Base-by-base conservation (phyloP, 2,797 vertebrate species). In the Limosa lapponica region DNA sequence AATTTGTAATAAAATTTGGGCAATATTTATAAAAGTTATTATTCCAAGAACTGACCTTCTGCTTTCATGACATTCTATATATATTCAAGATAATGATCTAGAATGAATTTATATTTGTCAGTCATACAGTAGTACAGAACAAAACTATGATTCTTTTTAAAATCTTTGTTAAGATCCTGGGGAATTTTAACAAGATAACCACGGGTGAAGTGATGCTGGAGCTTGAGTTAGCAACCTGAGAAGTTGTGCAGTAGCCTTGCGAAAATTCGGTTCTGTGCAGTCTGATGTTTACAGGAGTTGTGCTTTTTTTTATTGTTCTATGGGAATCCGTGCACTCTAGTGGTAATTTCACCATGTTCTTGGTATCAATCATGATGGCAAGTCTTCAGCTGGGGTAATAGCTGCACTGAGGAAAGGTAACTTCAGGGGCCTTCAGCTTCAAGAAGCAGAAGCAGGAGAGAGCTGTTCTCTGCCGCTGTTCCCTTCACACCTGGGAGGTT, bases 191-290 rank as follows among this genome's bases (percentile, higher is more conserved):
- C 3, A 41, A 23, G 16, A 18, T 34, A 70, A 69, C 12, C 6
- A 12, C 1, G 0, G 16, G 7, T 32, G 39, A 59, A 51, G 19
- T 20, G 39, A 36, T 48, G 6, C 54, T 27, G 64, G 30, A 58
- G 51, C 65, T 70, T 25, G 37, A 34, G 28, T 49, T 24, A 61
- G 37, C 37, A 49, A n/a, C 32, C 18, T 43, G 27, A 37, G 22
- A 64, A 34, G 34, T 34, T 58, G 10, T 44, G n/a, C 41, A 28
- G 23, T 43, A 58, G 39, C 30, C 17, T 72, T 32, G 22, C 3
- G 1, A 65, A 41, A n/a, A 46, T 20, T 8, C 16, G 32, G 5
- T 73, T 79, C 11, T 30, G 11, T 0, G 0, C 17, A 12, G 5
- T 17, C 27, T 36, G 62, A 43, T 16, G 9, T 49, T 52, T 51